Conservation (phyloP, 2,888 invertebrate species). For the Drosophila ustulata region DNA sequence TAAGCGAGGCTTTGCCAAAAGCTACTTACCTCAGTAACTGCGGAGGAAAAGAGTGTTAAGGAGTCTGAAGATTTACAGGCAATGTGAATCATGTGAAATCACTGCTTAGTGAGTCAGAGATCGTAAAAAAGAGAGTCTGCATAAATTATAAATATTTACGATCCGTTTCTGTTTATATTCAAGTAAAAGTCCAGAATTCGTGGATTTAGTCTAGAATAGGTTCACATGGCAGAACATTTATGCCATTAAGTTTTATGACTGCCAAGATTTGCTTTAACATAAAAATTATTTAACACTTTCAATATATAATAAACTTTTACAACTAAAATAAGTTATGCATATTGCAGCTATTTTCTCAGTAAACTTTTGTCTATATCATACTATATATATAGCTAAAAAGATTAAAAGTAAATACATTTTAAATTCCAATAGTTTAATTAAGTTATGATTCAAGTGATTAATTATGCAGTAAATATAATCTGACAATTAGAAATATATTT, state of each 20-base stretch:
- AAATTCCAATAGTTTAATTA: no score
- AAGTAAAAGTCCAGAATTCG: not conserved
- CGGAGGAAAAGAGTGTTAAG: not conserved
- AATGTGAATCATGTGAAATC: conserved; percentile 8
- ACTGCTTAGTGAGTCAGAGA: conserved; percentile 13
- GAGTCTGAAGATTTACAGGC: not conserved
- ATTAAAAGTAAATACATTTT: no score
- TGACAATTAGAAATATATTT: not conserved
- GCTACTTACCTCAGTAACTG: conserved; percentile 8
- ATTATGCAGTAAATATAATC: not conserved
- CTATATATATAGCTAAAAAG: not conserved
- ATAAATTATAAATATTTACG: conserved; percentile 12
- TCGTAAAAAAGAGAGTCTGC: conserved; percentile 10
- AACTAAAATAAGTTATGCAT: no score
- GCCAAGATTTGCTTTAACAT: not conserved
- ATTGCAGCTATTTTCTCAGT: no score
- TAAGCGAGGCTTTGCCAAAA: not conserved
- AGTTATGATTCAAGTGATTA: not conserved
- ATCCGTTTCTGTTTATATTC: not conserved
- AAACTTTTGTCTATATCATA: not conserved
- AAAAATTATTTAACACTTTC: not conserved
- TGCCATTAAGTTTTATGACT: not conserved
- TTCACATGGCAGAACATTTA: not conserved
- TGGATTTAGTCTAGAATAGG: not conserved
- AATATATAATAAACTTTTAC: no score